Evolutionary conservation across 2,113 vertebrate genomes (phyloP).

Genomic region (Scortum barcoo): DNA sequence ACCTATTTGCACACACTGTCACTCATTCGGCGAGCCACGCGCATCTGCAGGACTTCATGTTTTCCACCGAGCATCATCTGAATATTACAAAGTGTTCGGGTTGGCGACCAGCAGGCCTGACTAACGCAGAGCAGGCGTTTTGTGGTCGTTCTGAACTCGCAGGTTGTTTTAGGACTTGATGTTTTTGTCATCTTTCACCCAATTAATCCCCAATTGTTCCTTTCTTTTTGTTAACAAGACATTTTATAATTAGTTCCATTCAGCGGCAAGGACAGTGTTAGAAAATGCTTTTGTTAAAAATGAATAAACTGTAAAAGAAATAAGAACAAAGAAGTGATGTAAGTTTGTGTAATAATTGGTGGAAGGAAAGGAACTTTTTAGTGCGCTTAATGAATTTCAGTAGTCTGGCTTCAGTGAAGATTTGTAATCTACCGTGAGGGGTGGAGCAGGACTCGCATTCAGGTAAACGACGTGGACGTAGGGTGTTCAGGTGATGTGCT

Average conservation of each 20-base stretch:
- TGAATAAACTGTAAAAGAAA: not conserved
- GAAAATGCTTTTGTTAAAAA: not conserved
- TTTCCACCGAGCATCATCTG: conserved; percentile 22
- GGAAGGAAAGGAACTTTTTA: too few species aligned
- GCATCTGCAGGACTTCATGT: conserved; percentile 25
- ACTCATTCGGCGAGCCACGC: not conserved
- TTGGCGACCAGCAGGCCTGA: not conserved
- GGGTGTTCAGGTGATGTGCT: not conserved
- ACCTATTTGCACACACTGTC: not conserved
- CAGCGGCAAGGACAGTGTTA: not conserved
- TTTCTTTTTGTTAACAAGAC: not conserved
- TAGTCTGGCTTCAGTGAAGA: not conserved
- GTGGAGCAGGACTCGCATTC: not conserved
- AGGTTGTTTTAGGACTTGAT: not conserved
- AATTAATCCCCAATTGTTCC: not conserved
- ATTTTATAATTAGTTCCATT: not conserved
- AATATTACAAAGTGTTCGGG: conserved; percentile 5
- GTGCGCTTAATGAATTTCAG: not conserved
- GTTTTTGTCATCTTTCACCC: not conserved
- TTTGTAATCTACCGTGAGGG: not conserved
- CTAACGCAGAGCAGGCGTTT: conserved; percentile 32
- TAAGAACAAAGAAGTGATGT: too few species aligned
- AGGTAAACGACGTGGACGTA: not conserved
- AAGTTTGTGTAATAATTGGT: too few species aligned
- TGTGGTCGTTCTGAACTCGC: not conserved